Conservation (phyloP, 2,888 invertebrate genomes). For the Oligia strigilis region DNA sequence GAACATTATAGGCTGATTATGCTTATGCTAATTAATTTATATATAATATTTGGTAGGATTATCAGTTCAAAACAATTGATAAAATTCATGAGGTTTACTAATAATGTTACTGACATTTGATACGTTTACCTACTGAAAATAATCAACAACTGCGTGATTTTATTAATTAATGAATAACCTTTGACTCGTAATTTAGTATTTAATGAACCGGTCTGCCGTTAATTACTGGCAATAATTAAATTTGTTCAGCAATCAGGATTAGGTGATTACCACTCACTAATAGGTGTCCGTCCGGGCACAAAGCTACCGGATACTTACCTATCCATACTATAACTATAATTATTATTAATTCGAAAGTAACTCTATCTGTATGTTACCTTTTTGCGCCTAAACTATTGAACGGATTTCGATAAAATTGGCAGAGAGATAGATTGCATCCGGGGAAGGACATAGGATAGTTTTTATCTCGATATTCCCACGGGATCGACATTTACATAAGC, state of each 20-base stretch:
- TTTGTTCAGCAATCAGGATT: slow-evolving; percentile 5
- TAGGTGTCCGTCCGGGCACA: background rate
- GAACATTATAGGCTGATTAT: background rate
- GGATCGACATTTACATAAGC: no score
- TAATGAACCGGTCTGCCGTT: background rate
- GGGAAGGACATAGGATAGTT: no score
- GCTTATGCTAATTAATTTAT: background rate
- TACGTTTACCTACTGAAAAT: background rate
- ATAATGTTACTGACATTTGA: background rate
- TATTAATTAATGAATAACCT: background rate
- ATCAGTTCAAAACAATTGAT: background rate
- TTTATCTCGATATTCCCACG: no score
- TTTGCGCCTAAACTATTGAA: no score
- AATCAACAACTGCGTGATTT: background rate
- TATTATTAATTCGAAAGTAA: no score
- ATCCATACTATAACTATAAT: no score
- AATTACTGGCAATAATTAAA: slow-evolving; percentile 14
- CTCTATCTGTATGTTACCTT: no score
- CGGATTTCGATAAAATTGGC: no score
- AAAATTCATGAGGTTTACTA: background rate
- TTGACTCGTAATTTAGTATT: background rate
- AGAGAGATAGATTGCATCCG: no score
- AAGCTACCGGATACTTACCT: background rate
- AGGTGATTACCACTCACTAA: background rate
- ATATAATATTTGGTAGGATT: background rate